Percentiles rank a stretch among this genome's conserved stretches.
phyloP scores from a whole-genome alignment of 2,113 vertebrate species.

The Polypterus bichir region DNA sequence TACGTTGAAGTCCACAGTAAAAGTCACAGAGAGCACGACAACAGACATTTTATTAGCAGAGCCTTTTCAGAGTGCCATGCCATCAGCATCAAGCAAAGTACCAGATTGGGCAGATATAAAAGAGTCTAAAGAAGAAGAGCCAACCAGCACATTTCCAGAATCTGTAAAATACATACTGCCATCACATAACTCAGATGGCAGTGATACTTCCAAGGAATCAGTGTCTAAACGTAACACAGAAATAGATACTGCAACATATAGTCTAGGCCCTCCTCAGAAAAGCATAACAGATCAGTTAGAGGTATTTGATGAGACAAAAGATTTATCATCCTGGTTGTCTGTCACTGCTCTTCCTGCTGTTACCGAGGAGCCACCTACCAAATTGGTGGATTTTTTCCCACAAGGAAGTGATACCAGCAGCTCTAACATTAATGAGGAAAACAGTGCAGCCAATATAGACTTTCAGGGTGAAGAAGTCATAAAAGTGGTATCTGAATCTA shows the following conservation, averaged over 20 bases:
- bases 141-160: too few relatives aligned
- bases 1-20: too few relatives aligned
- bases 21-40: background rate
- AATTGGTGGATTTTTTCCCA: conserved; percentile 1
- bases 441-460: conserved; percentile 4
- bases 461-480: conserved; percentile 2
- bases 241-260: too few relatives aligned
- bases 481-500: background rate
- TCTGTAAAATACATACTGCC: too few relatives aligned
- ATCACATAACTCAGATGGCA: too few relatives aligned
- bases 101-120: too few relatives aligned
- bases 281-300: too few relatives aligned
- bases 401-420: conserved; percentile 14
- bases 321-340: conserved; percentile 11
- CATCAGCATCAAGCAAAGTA: background rate
- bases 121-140: too few relatives aligned
- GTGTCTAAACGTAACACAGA: too few relatives aligned
- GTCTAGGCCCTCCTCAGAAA: too few relatives aligned
- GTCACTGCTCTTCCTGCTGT: conserved; percentile 23
- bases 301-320: conserved; percentile 2
- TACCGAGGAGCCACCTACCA: conserved; percentile 29
- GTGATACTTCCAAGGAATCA: too few relatives aligned
- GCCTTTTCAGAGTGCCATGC: background rate
- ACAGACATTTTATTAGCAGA: background rate
- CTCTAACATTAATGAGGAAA: conserved; percentile 21